phyloP scores from a whole-genome alignment of 2,797 vertebrate species.

The Naso thynnoides region DNA sequence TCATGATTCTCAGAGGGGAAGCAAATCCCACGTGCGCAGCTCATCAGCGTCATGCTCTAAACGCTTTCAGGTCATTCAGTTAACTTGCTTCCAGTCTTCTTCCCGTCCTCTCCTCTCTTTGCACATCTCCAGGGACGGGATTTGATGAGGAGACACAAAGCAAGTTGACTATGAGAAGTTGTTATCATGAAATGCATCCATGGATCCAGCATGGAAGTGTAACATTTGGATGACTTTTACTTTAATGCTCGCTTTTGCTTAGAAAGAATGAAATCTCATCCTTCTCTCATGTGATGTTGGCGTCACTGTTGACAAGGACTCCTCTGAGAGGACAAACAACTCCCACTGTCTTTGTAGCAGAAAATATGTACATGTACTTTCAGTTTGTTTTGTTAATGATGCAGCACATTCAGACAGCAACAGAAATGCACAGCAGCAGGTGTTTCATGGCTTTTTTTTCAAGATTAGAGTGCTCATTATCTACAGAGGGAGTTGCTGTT shows the following conservation, averaged over 20 bases:
- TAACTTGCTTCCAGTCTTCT: neutral
- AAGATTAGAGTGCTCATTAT: too few relatives aligned
- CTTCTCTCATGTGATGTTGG: conserved; percentile 23
- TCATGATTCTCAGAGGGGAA: neutral
- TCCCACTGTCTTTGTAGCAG: conserved; percentile 15
- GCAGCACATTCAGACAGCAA: conserved; percentile 2
- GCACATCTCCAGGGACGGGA: neutral
- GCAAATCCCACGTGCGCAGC: neutral
- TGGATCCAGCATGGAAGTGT: conserved; percentile 13
- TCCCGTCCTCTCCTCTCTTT: neutral
- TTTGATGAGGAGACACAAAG: conserved; percentile 13
- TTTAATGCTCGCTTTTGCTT: conserved; percentile 28
- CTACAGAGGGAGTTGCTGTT: too few relatives aligned
- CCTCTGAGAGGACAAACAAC: conserved; percentile 17
- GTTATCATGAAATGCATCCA: conserved; percentile 3
- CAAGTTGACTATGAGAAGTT: neutral
- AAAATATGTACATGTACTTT: neutral
- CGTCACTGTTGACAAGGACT: conserved; percentile 22
- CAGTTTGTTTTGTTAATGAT: conserved; percentile 7
- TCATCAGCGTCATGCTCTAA: neutral
- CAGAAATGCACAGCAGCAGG: conserved; percentile 2
- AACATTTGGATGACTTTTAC: conserved; percentile 29
- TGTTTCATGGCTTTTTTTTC: neutral
- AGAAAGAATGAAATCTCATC: conserved; percentile 9
- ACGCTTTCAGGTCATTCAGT: neutral